These are phyloP conservation scores for Acrocephalus arundinaceus DNA, from an alignment of 2,113 vertebrate species.

Conservation along the genomic window DNA sequence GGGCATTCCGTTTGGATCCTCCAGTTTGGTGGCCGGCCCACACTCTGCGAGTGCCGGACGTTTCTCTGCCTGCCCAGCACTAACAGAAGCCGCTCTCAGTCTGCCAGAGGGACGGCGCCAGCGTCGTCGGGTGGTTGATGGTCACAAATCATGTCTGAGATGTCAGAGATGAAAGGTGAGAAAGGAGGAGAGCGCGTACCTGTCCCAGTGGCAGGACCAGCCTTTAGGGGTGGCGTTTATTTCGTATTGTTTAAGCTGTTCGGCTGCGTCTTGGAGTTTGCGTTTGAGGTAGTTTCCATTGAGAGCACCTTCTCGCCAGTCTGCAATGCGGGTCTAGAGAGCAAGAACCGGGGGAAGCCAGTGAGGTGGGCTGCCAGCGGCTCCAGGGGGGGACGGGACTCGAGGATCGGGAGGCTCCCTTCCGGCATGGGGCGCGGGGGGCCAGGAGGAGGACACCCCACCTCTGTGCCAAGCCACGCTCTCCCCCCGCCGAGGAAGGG, in stretches of 20 bases:
- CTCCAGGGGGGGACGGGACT: background rate
- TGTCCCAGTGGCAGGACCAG: slow-evolving; percentile 99
- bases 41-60: slow-evolving; percentile 65
- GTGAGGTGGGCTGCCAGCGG: background rate
- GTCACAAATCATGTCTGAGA: slow-evolving; percentile 88
- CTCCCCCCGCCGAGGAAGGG: background rate
- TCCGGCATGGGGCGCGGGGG: background rate
- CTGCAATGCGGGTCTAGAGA: slow-evolving; percentile 92
- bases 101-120: slow-evolving; percentile 76
- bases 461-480: background rate
- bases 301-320: slow-evolving; percentile 98
- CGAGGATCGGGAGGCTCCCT: slow-evolving; percentile 7
- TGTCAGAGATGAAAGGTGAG: slow-evolving; percentile 97
- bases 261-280: slow-evolving; percentile 96
- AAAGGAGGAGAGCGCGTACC: slow-evolving; percentile 99
- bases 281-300: slow-evolving; percentile 97
- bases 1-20: slow-evolving; percentile 73
- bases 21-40: slow-evolving; percentile 66
- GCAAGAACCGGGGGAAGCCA: slow-evolving; percentile 40
- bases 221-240: slow-evolving; percentile 99
- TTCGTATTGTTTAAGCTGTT: slow-evolving; percentile 99
- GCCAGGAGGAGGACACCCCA: background rate
- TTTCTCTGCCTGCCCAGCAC: slow-evolving; percentile 77
- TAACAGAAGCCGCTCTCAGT: slow-evolving; percentile 77
- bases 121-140: slow-evolving; percentile 78